Evolutionary conservation across 2,797 vertebrate species (phyloP).

Genomic region (Morelia viridis): DNA sequence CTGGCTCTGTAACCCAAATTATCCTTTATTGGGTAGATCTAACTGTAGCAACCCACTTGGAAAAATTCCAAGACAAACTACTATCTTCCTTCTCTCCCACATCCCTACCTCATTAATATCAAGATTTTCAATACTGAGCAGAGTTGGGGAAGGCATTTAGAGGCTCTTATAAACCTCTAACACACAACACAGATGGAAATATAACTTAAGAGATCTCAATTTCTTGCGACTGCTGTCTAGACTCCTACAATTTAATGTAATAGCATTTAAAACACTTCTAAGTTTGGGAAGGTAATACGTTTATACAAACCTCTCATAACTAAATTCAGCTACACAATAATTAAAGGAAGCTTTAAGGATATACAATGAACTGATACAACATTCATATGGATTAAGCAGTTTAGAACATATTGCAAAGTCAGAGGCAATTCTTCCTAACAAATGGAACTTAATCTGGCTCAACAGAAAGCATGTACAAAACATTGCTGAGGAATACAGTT

Average conservation of each 20-base stretch:
- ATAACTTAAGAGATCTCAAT: background rate
- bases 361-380: background rate
- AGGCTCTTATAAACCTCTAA: background rate
- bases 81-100: background rate
- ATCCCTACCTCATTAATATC: background rate
- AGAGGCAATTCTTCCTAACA: background rate
- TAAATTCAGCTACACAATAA: background rate
- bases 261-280: background rate
- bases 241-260: too few species aligned
- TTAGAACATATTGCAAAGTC: background rate
- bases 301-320: background rate
- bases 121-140: background rate
- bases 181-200: background rate
- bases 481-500: background rate
- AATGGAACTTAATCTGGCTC: background rate
- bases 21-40: background rate
- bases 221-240: background rate
- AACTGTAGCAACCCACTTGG: background rate
- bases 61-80: background rate
- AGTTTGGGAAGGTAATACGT: background rate
- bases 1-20: background rate
- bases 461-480: constrained; percentile 41
- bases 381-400: background rate
- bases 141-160: background rate
- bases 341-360: background rate